Evolutionary conservation across 2,888 invertebrate genomes (phyloP).

Genomic region (Cryptocheilus praepositus): DNA sequence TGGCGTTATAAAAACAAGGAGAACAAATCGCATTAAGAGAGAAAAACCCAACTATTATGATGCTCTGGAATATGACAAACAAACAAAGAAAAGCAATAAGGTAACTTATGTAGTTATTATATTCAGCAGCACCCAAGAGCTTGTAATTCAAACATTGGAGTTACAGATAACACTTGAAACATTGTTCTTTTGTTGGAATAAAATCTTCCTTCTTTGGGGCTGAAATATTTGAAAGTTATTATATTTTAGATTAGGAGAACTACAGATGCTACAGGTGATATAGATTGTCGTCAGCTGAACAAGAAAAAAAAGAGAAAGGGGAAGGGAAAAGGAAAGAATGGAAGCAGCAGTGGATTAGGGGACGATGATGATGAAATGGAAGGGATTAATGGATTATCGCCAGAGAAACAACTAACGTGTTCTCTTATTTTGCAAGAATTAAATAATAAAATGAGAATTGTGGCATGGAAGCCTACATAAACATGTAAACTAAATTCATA

Average conservation of each 20-base stretch:
- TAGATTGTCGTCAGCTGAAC: constrained; percentile 70
- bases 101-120: constrained; percentile 41
- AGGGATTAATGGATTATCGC: constrained; percentile 76
- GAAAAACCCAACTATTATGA: constrained; percentile 90
- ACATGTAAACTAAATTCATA: neutral
- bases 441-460: constrained; percentile 85
- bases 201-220: no score
- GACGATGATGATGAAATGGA: constrained; percentile 77
- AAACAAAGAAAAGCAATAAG: constrained; percentile 80
- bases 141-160: no score
- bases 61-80: constrained; percentile 86
- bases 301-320: constrained; percentile 72
- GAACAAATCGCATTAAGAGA: constrained; percentile 84
- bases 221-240: constrained; percentile 2
- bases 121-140: no score
- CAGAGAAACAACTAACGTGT: constrained; percentile 84
- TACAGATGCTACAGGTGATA: constrained; percentile 69
- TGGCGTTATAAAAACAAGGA: constrained; percentile 75
- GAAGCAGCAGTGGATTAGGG: constrained; percentile 75
- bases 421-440: constrained; percentile 86
- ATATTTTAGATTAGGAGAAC: constrained; percentile 65
- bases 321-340: constrained; percentile 70
- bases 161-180: no score
- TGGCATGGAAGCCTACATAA: constrained; percentile 82
- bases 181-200: no score